A percentile compares a stretch with the other conserved stretches of the same genome.
These are phyloP conservation scores for Alsophila aescularia DNA, from an alignment of 2,888 invertebrate species.

Conservation along the genomic window DNA sequence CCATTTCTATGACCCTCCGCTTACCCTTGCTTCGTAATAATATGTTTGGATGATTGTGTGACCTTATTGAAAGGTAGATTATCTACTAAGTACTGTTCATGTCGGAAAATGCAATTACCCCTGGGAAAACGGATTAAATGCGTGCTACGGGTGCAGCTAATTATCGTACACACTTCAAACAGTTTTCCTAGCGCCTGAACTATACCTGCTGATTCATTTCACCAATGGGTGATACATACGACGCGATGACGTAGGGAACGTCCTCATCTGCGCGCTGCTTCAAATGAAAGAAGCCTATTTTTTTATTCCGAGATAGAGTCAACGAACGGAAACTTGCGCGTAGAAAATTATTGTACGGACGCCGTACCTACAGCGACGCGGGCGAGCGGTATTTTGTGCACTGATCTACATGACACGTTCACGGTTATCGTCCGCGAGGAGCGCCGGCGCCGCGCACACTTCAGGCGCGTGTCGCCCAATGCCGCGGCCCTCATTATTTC, in stretches of 20 bases:
- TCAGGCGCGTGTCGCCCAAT: neutral
- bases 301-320: neutral
- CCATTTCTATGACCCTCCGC: too few species aligned
- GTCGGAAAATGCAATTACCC: too few species aligned
- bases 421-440: neutral
- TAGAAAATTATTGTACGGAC: neutral
- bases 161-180: too few species aligned
- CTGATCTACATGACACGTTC: neutral
- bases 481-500: neutral
- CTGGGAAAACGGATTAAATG: too few species aligned
- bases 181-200: too few species aligned
- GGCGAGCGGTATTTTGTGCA: neutral
- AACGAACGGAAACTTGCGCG: slow-evolving; percentile 1
- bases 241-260: neutral
- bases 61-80: too few species aligned
- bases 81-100: too few species aligned
- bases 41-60: too few species aligned
- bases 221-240: too few species aligned
- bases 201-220: too few species aligned
- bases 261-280: neutral
- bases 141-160: too few species aligned
- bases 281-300: neutral
- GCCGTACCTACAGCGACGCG: neutral
- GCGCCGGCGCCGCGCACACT: neutral
- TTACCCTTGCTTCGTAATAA: too few species aligned